These are phyloP conservation scores for Lysiphlebus fabarum DNA, from an alignment of 1,140 invertebrate species.

Conservation along the genomic window DNA sequence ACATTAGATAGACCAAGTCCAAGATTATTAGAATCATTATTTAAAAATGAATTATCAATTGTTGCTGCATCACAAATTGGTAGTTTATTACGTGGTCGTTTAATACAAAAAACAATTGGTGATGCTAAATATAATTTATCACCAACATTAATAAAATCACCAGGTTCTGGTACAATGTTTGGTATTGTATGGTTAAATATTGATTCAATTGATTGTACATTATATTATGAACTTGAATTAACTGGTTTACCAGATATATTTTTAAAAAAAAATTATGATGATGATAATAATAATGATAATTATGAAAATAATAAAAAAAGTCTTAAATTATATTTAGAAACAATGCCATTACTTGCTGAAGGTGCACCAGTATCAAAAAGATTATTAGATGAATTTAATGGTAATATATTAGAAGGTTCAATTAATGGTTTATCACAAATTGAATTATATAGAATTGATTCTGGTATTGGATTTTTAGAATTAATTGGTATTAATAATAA, in stretches of 20 bases:
- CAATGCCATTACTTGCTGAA: conserved; percentile 63
- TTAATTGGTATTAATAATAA: conserved; percentile 51
- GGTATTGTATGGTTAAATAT: conserved; percentile 79
- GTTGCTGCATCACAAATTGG: conserved; percentile 64
- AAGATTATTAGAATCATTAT: conserved; percentile 72
- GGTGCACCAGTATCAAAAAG: conserved; percentile 63
- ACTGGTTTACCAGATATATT: conserved; percentile 30
- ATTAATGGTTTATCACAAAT: conserved; percentile 59
- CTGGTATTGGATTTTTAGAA: conserved; percentile 60
- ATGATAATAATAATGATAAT: conserved; percentile 20
- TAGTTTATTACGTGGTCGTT: conserved; percentile 62
- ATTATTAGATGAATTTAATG: conserved; percentile 62
- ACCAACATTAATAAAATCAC: conserved; percentile 64
- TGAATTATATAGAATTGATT: conserved; percentile 60
- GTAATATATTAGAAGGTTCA: conserved; percentile 62
- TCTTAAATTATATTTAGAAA: conserved; percentile 61
- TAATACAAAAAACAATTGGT: conserved; percentile 67
- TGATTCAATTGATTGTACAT: conserved; percentile 70
- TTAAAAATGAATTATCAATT: conserved; percentile 73
- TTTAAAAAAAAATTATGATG: too few relatives aligned
- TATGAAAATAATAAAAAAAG: conserved; percentile 40
- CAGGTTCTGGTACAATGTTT: conserved; percentile 55
- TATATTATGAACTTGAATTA: conserved; percentile 75
- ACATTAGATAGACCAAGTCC: conserved; percentile 64
- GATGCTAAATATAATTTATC: conserved; percentile 69